Conservation (phyloP, 2,797 vertebrate species). For the Carcharodon carcharias region DNA sequence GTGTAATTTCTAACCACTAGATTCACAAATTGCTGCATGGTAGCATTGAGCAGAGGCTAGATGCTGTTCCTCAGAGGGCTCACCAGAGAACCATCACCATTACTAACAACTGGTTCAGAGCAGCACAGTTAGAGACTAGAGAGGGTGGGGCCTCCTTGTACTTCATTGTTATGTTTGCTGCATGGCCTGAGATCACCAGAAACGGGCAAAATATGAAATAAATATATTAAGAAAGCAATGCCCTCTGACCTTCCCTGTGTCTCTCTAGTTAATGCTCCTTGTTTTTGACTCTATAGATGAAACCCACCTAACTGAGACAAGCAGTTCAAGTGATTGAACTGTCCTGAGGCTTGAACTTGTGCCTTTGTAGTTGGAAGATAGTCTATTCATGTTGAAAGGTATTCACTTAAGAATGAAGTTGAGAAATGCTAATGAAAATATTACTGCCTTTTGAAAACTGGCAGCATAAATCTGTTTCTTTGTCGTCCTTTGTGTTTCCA, state of each 20-base stretch:
- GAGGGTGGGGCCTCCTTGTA: background rate
- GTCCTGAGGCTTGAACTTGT: background rate
- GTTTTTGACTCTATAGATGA: background rate
- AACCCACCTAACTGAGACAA: background rate
- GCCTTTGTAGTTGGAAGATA: background rate
- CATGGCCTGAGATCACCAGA: background rate
- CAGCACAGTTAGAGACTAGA: background rate
- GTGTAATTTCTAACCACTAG: background rate
- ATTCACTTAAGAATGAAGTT: conserved; percentile 11
- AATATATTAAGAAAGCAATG: background rate
- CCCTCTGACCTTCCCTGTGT: background rate
- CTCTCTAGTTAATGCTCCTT: background rate
- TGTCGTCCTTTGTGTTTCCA: background rate
- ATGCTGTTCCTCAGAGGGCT: background rate
- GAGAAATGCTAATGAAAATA: background rate
- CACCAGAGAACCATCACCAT: background rate
- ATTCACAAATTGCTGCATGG: background rate
- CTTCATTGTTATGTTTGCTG: background rate
- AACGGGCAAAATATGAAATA: background rate
- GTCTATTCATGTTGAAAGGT: background rate
- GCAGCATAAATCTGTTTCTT: conserved; percentile 15
- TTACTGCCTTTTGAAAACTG: conserved; percentile 13
- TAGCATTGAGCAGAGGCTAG: background rate
- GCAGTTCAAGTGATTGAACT: conserved; percentile 2
- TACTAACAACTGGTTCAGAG: background rate